phyloP scores from a whole-genome alignment of 2,888 invertebrate species.

The Alloscopus bannaensis region DNA sequence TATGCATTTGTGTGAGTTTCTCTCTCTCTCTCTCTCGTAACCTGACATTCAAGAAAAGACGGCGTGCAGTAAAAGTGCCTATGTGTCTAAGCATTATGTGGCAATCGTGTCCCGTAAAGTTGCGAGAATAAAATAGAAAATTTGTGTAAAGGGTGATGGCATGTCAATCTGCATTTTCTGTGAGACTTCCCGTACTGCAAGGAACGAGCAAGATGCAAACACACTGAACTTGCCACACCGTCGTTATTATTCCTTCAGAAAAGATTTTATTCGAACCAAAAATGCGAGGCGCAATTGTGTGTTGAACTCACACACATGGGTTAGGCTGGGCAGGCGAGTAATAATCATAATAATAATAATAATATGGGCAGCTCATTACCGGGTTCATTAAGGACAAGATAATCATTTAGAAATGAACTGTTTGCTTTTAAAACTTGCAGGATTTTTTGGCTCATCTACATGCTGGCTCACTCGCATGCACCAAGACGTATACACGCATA shows the following conservation, averaged over 20 bases:
- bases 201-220: no score
- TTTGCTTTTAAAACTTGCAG: slow-evolving; percentile 49
- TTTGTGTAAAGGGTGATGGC: slow-evolving; percentile 13
- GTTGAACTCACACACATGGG: no score
- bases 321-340: slow-evolving; percentile 43
- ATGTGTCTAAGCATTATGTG: no score
- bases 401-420: slow-evolving; percentile 63
- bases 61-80: no score
- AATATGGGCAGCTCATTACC: slow-evolving; percentile 64
- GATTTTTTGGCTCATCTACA: slow-evolving; percentile 37
- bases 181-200: slow-evolving; percentile 24
- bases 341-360: slow-evolving; percentile 42
- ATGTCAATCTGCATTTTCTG: slow-evolving; percentile 35
- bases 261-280: no score
- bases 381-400: slow-evolving; percentile 64
- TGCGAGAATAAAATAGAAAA: slow-evolving; percentile 14
- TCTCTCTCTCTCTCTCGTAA: not conserved
- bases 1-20: not conserved
- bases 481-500: no score
- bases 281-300: no score
- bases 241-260: not conserved
- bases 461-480: no score
- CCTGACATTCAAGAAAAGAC: not conserved
- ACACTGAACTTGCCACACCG: no score
- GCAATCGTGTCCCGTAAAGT: no score